A percentile compares a stretch with the other conserved stretches of the same genome.
Evolutionary conservation across 2,888 invertebrate species (phyloP).

Genomic region (Synanthedon vespiformis): DNA sequence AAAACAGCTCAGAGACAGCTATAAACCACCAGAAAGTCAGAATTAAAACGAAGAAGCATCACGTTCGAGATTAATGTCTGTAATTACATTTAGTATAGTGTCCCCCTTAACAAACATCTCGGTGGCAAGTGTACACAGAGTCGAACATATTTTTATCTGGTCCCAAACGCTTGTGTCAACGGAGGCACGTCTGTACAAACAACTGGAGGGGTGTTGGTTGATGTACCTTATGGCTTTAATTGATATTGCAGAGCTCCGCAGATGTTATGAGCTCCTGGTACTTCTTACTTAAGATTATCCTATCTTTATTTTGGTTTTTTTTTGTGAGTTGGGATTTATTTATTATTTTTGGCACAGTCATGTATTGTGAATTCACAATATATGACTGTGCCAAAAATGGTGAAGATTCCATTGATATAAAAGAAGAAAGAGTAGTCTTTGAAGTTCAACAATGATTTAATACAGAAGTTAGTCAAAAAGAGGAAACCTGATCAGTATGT

Average conservation of each 20-base stretch:
- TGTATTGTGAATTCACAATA: no score
- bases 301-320: no score
- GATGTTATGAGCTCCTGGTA: background rate
- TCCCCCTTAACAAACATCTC: constrained; percentile 10
- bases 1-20: no score
- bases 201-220: constrained; percentile 43
- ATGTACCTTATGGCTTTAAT: constrained; percentile 36
- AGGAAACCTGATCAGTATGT: no score
- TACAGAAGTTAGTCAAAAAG: no score
- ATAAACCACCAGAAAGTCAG: no score
- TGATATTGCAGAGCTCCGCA: constrained; percentile 33
- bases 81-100: background rate
- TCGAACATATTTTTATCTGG: constrained; percentile 62
- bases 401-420: no score
- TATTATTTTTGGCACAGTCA: no score
- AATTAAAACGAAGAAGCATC: background rate
- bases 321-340: no score
- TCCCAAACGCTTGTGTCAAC: constrained; percentile 37
- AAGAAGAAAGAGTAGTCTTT: no score
- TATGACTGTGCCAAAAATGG: no score
- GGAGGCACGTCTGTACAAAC: constrained; percentile 42
- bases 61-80: background rate
- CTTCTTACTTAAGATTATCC: background rate
- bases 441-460: no score
- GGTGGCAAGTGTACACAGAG: constrained; percentile 49